Base-by-base conservation (phyloP, 2,113 vertebrate species). In the Leptosomus discolor region DNA sequence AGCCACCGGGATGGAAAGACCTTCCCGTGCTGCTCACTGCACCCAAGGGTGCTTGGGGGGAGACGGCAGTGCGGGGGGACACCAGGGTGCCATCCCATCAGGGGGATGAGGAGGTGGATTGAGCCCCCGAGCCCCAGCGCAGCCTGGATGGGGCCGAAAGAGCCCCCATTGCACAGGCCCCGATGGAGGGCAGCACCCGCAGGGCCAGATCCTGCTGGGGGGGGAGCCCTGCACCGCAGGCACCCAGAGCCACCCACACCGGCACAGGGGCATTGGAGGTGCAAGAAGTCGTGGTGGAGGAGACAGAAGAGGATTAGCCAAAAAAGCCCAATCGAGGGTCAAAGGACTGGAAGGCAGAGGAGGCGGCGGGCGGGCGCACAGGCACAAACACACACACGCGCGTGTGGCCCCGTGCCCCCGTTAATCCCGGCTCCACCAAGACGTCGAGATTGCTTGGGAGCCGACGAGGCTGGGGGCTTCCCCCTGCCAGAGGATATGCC, bases 141-240 rank as follows among this genome's bases (percentile, higher is more conserved):
- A 34, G 3, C 2, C 45, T 4, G 4, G 26, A 6, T 15, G 1
- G 5, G 48, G 18, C 27, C 29, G 37, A 73, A 71, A 86, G 36
- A 43, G 3, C 18, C 37, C 27, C 18, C 19, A 11, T 36, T 6
- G 34, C 30, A 2, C 0, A 1, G 60, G 13, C 22, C 39, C 34
- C 1, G 5, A 7, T 8, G 17, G 43, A 58, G 15, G 26, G 20
- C 50, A 48, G 56, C 12, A 67, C 29, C 29, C 5, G 0, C 0
- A 2, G 32, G 51, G 23, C 24, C 5, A 7, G 50, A 34, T 32
- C 54, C 29, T 54, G 37, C 18, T 7, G 27, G 2, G 34, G 13
- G 32, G 37, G 32, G 37, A 61, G 14, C 24, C 29, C 48, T 8
- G 17, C 0, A 2, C 19, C 0, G 0, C 8, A 30, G 23, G 57